Evolutionary conservation across 2,113 vertebrate genomes (phyloP), one percentile per base, ranked within the genome.

Genomic region (Setophaga petechia): DNA sequence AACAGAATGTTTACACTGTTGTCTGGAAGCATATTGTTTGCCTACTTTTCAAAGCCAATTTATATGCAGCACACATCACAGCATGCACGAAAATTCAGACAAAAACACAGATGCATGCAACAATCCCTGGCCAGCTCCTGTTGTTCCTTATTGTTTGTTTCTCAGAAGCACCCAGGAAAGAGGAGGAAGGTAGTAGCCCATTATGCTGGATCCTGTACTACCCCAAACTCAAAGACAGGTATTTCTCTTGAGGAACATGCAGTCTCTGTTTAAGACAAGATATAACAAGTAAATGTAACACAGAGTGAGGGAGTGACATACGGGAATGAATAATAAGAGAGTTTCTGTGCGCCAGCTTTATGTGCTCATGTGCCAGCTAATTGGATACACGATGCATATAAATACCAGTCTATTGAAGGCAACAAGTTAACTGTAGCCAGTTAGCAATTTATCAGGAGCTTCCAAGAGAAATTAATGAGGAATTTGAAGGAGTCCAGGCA

Each of bases 61-160:
- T 95, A 66, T 94, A 98, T 98, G 96, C 98, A 94, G 81, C 67
- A 93, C 97, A 91, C 96, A 72, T 96, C 59, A 0, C 76, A 87
- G 89, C 88, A 84, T 87, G 90, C 96, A 94, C 87, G 59, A 97
- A 97, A 97, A 96, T 97, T 93, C 89, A 97, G 96, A 96, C 95
- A 97, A 96, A 96, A 97, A 95, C 92, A 87, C 94, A 96, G 91
- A 97, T 91, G 93, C 90, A 84, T 84, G 84, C 76, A 92, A 91
- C 84, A 92, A 84, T 82, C 83, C 57, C 85, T 47, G 35, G 61
- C 33, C 92, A 93, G 86, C 57, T 89, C 63, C 67, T 83, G 47
- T 44, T 91, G 46, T 22, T 89, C 43, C 78, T 71, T 84, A 57
- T 84, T 88, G 86, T 81, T 86, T 73, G 49, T 54, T 84, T 46